Evolutionary conservation across 2,888 invertebrate species (phyloP).

Genomic region (Encarsia formosa): DNA sequence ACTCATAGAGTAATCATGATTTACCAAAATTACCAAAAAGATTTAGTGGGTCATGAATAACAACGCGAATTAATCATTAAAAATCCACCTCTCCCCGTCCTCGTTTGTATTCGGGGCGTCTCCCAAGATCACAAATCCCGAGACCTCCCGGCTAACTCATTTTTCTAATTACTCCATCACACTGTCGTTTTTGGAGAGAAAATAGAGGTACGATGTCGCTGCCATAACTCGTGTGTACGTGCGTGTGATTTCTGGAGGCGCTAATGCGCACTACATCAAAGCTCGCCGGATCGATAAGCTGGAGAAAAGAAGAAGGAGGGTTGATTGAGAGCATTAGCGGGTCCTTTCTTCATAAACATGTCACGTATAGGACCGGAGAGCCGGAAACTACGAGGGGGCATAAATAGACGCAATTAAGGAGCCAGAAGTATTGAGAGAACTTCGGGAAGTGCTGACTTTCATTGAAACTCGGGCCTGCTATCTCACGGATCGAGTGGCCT

Average conservation of each 20-base stretch:
- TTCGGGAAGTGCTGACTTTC: not conserved
- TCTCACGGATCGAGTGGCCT: too few species aligned
- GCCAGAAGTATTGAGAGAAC: conserved; percentile 13
- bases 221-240: conserved; percentile 30
- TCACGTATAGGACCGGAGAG: conserved; percentile 45
- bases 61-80: too few species aligned
- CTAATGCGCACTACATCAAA: conserved; percentile 42
- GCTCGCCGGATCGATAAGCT: too few species aligned
- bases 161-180: conserved; percentile 45
- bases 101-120: not conserved
- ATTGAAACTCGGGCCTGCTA: too few species aligned
- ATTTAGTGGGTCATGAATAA: too few species aligned
- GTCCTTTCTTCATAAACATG: conserved; percentile 47
- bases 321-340: conserved; percentile 46
- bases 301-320: too few species aligned
- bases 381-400: conserved; percentile 48
- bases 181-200: too few species aligned
- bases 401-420: conserved; percentile 51
- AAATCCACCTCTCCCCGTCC: too few species aligned
- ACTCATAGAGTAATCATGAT: too few species aligned
- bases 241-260: conserved; percentile 10
- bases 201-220: too few species aligned
- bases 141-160: conserved; percentile 41
- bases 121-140: conserved; percentile 7
- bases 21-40: too few species aligned